Evolutionary conservation across 2,113 vertebrate species (phyloP).

Genomic region (Acinonyx jubatus): DNA sequence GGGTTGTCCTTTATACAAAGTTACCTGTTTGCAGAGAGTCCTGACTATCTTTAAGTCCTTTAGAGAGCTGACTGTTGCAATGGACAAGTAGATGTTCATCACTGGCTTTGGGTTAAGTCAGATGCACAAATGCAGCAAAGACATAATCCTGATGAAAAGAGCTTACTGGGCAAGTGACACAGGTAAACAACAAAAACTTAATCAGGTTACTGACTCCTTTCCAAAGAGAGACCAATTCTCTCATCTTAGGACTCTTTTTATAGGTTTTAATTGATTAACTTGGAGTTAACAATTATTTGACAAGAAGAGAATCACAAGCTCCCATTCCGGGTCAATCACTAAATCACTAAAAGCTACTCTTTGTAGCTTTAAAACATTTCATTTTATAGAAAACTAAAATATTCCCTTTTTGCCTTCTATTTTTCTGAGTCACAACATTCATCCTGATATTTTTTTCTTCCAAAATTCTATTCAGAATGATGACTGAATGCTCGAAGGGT

Average conservation of each 20-base stretch:
- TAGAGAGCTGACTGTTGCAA: neutral
- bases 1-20: neutral
- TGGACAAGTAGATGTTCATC: neutral
- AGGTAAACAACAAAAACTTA: neutral
- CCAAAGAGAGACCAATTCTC: neutral
- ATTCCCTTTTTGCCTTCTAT: neutral
- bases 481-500: neutral
- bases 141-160: neutral
- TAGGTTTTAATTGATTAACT: neutral
- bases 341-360: neutral
- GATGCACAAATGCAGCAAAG: neutral
- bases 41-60: neutral
- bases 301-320: neutral
- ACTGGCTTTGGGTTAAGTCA: neutral
- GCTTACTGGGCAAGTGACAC: neutral
- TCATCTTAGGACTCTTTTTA: neutral
- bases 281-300: conserved; percentile 29
- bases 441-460: neutral
- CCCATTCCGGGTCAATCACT: neutral
- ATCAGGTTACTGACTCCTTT: neutral
- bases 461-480: conserved; percentile 25
- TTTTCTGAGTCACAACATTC: conserved; percentile 44
- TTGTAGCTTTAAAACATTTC: neutral
- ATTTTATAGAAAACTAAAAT: neutral
- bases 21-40: neutral